Evolutionary conservation across 2,797 vertebrate species (phyloP).

Genomic region (Esox masquinongy): DNA sequence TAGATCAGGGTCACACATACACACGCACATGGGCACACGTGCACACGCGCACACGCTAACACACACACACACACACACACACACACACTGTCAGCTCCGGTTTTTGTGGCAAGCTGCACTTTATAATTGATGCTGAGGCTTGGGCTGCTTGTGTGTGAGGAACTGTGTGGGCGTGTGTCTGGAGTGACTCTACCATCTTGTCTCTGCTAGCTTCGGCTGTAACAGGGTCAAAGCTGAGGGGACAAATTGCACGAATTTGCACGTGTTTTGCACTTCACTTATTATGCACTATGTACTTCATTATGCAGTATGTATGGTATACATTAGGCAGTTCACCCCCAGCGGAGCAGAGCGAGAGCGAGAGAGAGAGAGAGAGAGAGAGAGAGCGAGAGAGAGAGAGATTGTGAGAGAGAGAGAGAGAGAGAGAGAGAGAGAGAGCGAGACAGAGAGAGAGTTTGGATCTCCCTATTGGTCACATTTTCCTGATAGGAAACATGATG

Average conservation of each 20-base stretch:
- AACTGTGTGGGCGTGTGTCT: constrained; percentile 34
- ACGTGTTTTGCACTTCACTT: background rate
- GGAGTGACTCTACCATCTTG: constrained; percentile 51
- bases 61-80: background rate
- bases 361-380: background rate
- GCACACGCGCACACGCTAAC: background rate
- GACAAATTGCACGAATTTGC: background rate
- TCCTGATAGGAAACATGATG: background rate
- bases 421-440: background rate
- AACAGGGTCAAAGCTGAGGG: constrained; percentile 53
- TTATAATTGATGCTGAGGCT: constrained; percentile 2
- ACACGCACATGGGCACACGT: background rate
- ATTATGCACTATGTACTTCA: background rate
- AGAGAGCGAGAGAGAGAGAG: background rate
- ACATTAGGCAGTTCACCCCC: background rate
- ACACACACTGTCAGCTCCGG: background rate
- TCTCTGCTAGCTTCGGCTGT: constrained; percentile 42
- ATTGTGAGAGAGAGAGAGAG: background rate
- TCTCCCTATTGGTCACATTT: background rate
- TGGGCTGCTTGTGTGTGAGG: constrained; percentile 23
- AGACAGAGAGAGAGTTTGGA: background rate
- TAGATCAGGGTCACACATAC: background rate
- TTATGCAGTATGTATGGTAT: background rate
- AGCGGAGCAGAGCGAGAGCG: background rate
- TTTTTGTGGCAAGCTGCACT: background rate